A percentile compares a stretch with the other conserved stretches of the same genome.
These are phyloP conservation scores for Eupelmus urozonus DNA, from an alignment of 2,888 invertebrate genomes.

Conservation along the genomic window DNA sequence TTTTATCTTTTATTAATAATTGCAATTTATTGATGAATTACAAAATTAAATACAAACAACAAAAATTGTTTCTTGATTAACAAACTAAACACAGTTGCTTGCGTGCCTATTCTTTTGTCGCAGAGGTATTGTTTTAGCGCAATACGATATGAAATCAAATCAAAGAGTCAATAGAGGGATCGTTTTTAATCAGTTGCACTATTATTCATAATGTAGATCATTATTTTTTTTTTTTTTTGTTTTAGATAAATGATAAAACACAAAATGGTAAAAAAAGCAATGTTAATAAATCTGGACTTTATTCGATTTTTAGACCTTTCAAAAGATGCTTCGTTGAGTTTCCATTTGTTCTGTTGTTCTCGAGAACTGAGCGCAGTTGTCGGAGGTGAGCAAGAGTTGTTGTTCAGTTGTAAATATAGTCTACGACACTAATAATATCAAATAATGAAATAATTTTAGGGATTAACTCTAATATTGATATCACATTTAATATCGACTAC, in stretches of 20 bases:
- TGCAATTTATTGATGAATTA: not conserved
- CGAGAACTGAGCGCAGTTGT: conserved; percentile 55
- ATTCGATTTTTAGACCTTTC: conserved; percentile 1
- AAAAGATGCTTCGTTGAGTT: conserved; percentile 44
- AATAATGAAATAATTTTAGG: conserved; percentile 62
- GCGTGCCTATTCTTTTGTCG: conserved; percentile 33
- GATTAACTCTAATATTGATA: conserved; percentile 70
- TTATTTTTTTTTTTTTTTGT: no score
- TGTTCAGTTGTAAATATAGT: conserved; percentile 76
- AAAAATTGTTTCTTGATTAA: no score
- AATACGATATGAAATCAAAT: conserved; percentile 13
- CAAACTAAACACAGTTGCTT: no score
- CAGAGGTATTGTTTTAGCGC: conserved; percentile 17
- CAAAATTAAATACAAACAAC: not conserved
- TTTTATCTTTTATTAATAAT: conserved; percentile 7
- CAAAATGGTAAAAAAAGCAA: conserved; percentile 1
- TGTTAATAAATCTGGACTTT: conserved; percentile 24
- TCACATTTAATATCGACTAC: conserved; percentile 70
- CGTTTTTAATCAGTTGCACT: conserved; percentile 9
- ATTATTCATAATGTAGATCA: conserved; percentile 5
- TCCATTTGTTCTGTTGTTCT: conserved; percentile 56
- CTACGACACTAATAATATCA: conserved; percentile 70
- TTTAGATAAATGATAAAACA: conserved; percentile 1
- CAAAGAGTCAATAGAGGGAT: conserved; percentile 19
- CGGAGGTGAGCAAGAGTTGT: conserved; percentile 67